Base-by-base conservation (phyloP, 2,888 invertebrate genomes). In the Tortrix viridana region DNA sequence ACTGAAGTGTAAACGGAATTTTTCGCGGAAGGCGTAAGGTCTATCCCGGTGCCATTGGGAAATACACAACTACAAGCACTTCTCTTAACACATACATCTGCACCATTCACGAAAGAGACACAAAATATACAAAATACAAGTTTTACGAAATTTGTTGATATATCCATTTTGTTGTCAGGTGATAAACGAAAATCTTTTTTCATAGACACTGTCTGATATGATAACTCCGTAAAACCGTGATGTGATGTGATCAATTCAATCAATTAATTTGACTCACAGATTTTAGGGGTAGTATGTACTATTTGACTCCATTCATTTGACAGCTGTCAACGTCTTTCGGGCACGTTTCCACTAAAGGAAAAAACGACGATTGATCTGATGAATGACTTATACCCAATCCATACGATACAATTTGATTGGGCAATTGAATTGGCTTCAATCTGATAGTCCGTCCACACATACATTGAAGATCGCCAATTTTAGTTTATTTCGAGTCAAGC, bases 31-130 rank as follows among this genome's bases (percentile, higher is more conserved):
- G 85, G 82, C 46, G 82, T 72, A 66, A 92, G 77, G 78, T 92
- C 92, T 69, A 92, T 84, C 72, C 91, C 91, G 72, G 92, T 91
- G 65, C 92, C 92, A 81, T 92, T 92, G 5, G 87, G 69, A 78
- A 88, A 92, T 68, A 80, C 85, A 74, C 92, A 92, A 57, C 77
- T 74, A 72, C 92, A 92, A 3, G 89, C 76, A 48, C 81, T 81
- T 70, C 78, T 86, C 63, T 78, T 74, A 26, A 79, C 81, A 74
- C 92, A 92, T 41, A 73, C 70, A 67, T 89, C 88, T 65, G 72
- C 70, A 48, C 76, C 77, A 61, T 74, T 67, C 38, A 65, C 73
- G n/a, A 69, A 67, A 38, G 69, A 65, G 58, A 69, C 65, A 67
- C 71, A 74, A 52, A 68, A 62, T 59, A 80, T 69, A 66, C 60